Conservation (phyloP, 2,113 vertebrate species). For the Stercorarius parasiticus region DNA sequence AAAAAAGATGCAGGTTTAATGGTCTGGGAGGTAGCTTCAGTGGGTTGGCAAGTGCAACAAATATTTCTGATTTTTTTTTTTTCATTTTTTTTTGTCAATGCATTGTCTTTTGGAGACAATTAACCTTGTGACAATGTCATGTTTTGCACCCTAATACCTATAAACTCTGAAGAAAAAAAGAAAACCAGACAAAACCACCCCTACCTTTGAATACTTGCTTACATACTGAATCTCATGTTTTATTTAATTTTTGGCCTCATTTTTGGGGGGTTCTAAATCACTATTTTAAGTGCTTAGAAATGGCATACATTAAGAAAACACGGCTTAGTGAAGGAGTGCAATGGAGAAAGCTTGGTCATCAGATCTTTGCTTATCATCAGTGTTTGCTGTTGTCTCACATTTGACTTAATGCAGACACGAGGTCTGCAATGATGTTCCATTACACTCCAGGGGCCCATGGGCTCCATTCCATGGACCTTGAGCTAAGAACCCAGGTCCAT, state of each 20-base stretch:
- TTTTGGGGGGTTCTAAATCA: neutral
- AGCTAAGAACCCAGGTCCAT: neutral
- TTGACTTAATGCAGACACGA: neutral
- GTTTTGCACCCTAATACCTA: neutral
- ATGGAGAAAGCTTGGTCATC: neutral
- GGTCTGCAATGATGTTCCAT: neutral
- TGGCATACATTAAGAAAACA: neutral
- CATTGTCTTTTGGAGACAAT: neutral
- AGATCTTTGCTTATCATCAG: neutral
- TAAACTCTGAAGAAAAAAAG: neutral
- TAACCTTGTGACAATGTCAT: neutral
- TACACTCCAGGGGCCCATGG: neutral
- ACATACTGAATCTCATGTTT: neutral
- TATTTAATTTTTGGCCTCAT: neutral
- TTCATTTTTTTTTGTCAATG: neutral
- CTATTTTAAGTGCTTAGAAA: neutral
- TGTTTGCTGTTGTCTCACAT: fast-evolving
- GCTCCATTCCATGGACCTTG: neutral
- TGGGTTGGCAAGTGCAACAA: neutral
- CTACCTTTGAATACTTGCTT: neutral
- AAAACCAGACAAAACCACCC: fast-evolving
- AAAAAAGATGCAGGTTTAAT: neutral
- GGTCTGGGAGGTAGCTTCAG: neutral
- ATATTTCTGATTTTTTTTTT: neutral
- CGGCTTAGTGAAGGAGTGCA: neutral